Conservation (phyloP, 2,113 vertebrate genomes). For the Anguilla japonica region DNA sequence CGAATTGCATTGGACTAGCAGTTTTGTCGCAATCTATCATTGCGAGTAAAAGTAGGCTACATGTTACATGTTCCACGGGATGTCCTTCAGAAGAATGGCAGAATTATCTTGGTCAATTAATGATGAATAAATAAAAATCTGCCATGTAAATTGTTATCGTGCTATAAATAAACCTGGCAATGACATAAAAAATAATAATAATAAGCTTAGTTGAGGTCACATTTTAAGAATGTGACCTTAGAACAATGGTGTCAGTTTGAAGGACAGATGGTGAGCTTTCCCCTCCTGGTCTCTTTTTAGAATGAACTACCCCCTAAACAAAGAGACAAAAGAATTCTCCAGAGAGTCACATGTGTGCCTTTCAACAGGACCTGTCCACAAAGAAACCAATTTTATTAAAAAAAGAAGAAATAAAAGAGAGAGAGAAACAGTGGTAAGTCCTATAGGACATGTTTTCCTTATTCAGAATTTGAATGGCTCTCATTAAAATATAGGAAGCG, state of each 20-base stretch:
- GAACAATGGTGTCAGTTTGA: conserved; percentile 58
- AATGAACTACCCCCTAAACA: conserved; percentile 31
- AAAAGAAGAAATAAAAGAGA: neutral
- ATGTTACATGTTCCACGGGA: too few relatives aligned
- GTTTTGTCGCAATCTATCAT: too few relatives aligned
- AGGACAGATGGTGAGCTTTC: conserved; percentile 60
- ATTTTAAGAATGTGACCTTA: conserved; percentile 14
- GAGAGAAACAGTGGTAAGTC: neutral
- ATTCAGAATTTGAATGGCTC: neutral
- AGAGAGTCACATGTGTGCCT: neutral
- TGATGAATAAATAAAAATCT: too few relatives aligned
- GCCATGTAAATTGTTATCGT: too few relatives aligned
- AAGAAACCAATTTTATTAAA: neutral
- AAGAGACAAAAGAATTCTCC: conserved; percentile 33
- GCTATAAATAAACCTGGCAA: neutral
- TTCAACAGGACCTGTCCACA: neutral
- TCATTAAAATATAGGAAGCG: neutral
- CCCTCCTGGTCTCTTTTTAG: neutral
- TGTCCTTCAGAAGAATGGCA: too few relatives aligned
- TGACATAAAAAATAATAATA: neutral
- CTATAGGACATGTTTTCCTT: neutral
- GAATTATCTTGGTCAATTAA: too few relatives aligned
- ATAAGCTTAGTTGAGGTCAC: conserved; percentile 12
- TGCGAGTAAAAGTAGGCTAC: too few relatives aligned
- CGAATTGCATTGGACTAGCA: too few relatives aligned